Conservation (phyloP, 2,797 vertebrate genomes). For the Odontamblyopus lacepedii region DNA sequence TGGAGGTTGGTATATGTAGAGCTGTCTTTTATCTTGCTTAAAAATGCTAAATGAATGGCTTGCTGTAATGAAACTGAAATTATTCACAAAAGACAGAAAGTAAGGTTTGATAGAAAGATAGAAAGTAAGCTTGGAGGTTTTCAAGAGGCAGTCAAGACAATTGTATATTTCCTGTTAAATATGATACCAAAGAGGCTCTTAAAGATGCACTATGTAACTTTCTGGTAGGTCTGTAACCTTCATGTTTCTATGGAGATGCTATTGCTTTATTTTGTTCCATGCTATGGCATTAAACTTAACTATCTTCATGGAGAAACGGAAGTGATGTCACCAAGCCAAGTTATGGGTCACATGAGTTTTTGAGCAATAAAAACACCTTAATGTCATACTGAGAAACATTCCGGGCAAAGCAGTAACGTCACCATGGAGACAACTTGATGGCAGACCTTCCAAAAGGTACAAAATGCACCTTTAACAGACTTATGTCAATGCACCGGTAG, state of each 20-base stretch:
- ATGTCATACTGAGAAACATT: not conserved
- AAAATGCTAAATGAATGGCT: conserved; percentile 36
- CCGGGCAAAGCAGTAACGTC: not conserved
- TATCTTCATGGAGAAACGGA: not conserved
- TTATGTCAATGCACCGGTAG: not conserved
- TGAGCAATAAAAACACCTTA: not conserved
- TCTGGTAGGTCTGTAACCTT: not conserved
- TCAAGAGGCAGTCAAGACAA: not conserved
- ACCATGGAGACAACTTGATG: not conserved
- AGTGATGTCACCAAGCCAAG: not conserved
- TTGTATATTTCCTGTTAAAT: not conserved
- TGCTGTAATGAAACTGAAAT: conserved; percentile 15
- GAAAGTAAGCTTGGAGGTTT: not conserved
- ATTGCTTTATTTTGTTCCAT: not conserved
- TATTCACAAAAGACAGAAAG: conserved; percentile 23
- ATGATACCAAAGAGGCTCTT: not conserved
- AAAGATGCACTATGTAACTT: not conserved
- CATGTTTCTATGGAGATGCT: not conserved
- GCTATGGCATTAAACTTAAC: not conserved
- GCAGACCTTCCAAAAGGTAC: not conserved
- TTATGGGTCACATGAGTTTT: not conserved
- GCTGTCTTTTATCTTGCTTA: conserved; percentile 29
- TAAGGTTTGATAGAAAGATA: conserved; percentile 17
- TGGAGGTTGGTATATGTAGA: conserved; percentile 10
- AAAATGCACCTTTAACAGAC: not conserved